A percentile compares a stretch with the other conserved stretches of the same genome.
phyloP scores from a whole-genome alignment of 2,113 vertebrate species.

The Larimichthys polyactis region DNA sequence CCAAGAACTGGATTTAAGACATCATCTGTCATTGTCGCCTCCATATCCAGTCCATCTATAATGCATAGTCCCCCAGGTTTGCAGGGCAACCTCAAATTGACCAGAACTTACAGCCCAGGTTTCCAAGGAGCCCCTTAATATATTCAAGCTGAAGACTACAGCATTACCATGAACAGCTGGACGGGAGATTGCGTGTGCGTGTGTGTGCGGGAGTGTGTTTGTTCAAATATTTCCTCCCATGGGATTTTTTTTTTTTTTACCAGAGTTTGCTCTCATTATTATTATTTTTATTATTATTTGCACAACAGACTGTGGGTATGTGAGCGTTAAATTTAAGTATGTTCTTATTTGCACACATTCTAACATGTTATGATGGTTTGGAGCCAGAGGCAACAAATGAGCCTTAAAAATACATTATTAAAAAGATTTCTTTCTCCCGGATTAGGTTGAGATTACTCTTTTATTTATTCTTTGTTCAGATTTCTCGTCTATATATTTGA shows the following conservation, averaged over 20 bases:
- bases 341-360: conserved; percentile 21
- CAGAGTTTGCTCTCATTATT: conserved; percentile 5
- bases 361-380: conserved; percentile 30
- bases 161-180: conserved; percentile 41
- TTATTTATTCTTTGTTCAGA: not conserved
- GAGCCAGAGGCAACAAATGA: conserved; percentile 35
- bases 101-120: conserved; percentile 59
- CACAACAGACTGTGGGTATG: conserved; percentile 17
- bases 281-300: not conserved
- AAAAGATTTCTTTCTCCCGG: not conserved
- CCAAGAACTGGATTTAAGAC: conserved; percentile 31
- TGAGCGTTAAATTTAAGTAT: not conserved
- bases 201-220: not conserved
- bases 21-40: conserved; percentile 80
- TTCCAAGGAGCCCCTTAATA: conserved; percentile 64
- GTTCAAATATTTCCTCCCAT: not conserved
- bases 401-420: conserved; percentile 56
- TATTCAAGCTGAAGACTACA: conserved; percentile 56
- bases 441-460: not conserved
- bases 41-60: conserved; percentile 77
- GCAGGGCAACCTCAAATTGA: conserved; percentile 62
- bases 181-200: not conserved
- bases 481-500: not conserved
- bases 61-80: conserved; percentile 61
- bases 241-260: conserved; percentile 25